A percentile compares a stretch with the other conserved stretches of the same genome.
Conservation (phyloP, 2,888 invertebrate genomes). For the Encarsia formosa region DNA sequence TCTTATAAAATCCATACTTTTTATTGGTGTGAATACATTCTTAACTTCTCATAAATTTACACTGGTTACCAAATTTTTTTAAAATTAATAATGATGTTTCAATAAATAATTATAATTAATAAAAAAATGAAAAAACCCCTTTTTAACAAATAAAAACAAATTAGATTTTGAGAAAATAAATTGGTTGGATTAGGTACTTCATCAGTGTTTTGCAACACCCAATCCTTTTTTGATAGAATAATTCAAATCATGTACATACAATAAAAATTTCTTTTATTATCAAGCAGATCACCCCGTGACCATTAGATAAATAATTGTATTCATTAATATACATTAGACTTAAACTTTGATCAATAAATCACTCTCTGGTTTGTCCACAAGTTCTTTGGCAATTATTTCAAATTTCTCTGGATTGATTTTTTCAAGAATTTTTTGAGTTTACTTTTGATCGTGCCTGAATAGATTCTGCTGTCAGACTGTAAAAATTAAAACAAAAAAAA, state of each 20-base stretch:
- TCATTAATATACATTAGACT: no score
- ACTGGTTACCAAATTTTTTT: no score
- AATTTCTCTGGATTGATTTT: slow-evolving; percentile 15
- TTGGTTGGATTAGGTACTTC: no score
- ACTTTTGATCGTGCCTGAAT: slow-evolving; percentile 30
- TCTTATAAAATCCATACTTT: slow-evolving; percentile 47
- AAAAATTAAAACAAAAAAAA: slow-evolving; percentile 28
- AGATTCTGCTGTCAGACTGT: slow-evolving; percentile 31
- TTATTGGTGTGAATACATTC: slow-evolving; percentile 35
- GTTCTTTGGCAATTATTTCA: slow-evolving; percentile 22
- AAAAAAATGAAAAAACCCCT: neutral
- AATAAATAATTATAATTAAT: neutral
- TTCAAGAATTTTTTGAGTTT: slow-evolving; percentile 24
- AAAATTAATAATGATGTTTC: no score
- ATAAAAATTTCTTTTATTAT: no score
- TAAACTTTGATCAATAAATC: slow-evolving; percentile 27
- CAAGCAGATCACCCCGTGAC: no score
- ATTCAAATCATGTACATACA: no score
- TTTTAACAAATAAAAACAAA: neutral
- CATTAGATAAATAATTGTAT: no score
- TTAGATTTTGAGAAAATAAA: neutral
- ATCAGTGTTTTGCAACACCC: no score
- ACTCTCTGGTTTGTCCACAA: slow-evolving; percentile 18
- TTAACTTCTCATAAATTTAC: neutral
- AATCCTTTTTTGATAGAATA: no score